Percentiles rank a stretch among this genome's conserved stretches.
These are phyloP conservation scores for Porites divaricata DNA, from an alignment of 92 coral and sea anemone genomes.

Conservation along the genomic window DNA sequence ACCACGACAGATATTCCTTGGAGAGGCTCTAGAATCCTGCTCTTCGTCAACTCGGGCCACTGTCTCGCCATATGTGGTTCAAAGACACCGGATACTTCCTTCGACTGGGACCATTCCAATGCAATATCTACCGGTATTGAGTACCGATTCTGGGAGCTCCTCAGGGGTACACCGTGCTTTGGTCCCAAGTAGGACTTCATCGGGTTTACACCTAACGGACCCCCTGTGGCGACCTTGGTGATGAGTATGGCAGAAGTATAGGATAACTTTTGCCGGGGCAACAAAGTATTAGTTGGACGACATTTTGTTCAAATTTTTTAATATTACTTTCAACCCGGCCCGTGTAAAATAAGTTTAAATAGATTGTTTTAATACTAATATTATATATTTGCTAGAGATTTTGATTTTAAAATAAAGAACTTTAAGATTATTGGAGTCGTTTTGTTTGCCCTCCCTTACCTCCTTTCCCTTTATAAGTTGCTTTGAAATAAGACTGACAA, in stretches of 20 bases:
- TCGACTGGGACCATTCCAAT: slow-evolving; percentile 41
- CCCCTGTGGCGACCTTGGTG: slow-evolving; percentile 58
- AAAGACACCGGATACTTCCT: slow-evolving; percentile 11
- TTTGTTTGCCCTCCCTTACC: background rate
- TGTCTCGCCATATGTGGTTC: slow-evolving; percentile 34
- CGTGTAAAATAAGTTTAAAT: background rate
- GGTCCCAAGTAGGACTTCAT: slow-evolving; percentile 25
- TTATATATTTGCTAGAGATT: background rate
- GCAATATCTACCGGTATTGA: slow-evolving; percentile 33
- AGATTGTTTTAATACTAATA: background rate
- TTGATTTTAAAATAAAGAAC: slow-evolving; percentile 2
- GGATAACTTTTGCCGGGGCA: background rate
- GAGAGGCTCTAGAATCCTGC: slow-evolving; percentile 10
- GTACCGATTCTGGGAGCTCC: slow-evolving; percentile 25
- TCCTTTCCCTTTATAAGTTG: too few species aligned
- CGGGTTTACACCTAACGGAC: slow-evolving; percentile 45
- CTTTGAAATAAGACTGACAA: too few species aligned
- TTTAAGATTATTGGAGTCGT: background rate
- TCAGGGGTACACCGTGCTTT: slow-evolving; percentile 25
- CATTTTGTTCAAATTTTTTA: background rate
- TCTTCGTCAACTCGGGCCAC: slow-evolving; percentile 12
- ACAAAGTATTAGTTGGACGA: too few species aligned
- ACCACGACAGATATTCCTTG: slow-evolving; percentile 5
- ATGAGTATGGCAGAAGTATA: background rate
- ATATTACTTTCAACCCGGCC: background rate